Evolutionary conservation across 2,113 vertebrate species (phyloP).

Genomic region (Toxostoma redivivum): DNA sequence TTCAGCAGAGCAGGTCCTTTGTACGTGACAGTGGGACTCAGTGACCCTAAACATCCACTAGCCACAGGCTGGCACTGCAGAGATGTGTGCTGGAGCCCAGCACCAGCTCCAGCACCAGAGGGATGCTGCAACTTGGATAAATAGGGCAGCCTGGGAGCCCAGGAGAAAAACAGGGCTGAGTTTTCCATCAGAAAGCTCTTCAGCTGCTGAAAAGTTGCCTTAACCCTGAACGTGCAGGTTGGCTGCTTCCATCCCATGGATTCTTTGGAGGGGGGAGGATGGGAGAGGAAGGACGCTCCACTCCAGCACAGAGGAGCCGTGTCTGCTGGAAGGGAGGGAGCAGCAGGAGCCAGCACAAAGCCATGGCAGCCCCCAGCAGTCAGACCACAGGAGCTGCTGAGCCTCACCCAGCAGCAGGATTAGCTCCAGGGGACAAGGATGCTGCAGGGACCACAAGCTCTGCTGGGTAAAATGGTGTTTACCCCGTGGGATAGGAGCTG

Average conservation of each 20-base stretch:
- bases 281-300: not conserved
- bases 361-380: not conserved
- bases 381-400: accelerated
- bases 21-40: accelerated
- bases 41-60: not conserved
- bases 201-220: not conserved
- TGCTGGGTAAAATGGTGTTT: not conserved
- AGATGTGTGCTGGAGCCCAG: not conserved
- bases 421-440: not conserved
- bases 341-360: not conserved
- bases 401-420: not conserved
- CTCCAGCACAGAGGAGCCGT: not conserved
- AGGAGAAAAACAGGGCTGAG: not conserved
- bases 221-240: accelerated
- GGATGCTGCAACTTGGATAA: not conserved
- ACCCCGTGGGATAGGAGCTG: slow-evolving; percentile 37
- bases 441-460: not conserved
- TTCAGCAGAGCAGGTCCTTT: not conserved
- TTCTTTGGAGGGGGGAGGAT: accelerated
- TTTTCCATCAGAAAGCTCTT: not conserved
- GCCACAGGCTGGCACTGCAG: not conserved
- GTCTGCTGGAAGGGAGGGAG: not conserved
- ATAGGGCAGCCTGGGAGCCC: not conserved
- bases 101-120: not conserved
- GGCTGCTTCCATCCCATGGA: not conserved